phyloP scores from a whole-genome alignment of 2,888 invertebrate genomes.

The Melanostoma mellinum region DNA sequence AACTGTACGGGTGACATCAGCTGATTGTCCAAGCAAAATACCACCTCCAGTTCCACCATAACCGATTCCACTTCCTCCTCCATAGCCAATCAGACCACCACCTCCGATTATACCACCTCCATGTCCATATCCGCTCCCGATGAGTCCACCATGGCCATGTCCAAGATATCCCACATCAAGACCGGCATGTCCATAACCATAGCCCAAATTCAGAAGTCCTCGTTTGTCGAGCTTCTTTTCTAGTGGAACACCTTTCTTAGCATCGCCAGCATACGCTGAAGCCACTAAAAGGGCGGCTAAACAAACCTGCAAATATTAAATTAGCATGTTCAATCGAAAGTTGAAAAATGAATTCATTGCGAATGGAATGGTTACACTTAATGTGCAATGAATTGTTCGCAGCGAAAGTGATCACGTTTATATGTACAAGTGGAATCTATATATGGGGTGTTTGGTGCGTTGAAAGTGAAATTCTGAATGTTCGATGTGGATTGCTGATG shows the following conservation, averaged over 20 bases:
- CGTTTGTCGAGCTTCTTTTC: slow-evolving; percentile 93
- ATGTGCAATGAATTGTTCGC: slow-evolving; percentile 15
- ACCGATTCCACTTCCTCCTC: slow-evolving; percentile 78
- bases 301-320: slow-evolving; percentile 84
- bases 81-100: slow-evolving; percentile 75
- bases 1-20: slow-evolving; percentile 86
- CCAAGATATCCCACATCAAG: slow-evolving; percentile 89
- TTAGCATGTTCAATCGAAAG: slow-evolving; percentile 52
- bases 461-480: slow-evolving; percentile 67
- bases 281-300: slow-evolving; percentile 90
- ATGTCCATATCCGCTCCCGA: slow-evolving; percentile 78
- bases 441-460: slow-evolving; percentile 49
- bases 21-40: slow-evolving; percentile 82
- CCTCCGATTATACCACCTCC: slow-evolving; percentile 78
- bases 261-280: slow-evolving; percentile 86
- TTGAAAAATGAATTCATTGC: slow-evolving; percentile 15
- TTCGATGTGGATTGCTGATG: background rate
- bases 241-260: slow-evolving; percentile 83
- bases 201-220: slow-evolving; percentile 90
- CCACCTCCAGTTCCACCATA: slow-evolving; percentile 73
- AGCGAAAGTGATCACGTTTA: slow-evolving; percentile 71
- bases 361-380: slow-evolving; percentile 2
- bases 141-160: slow-evolving; percentile 83
- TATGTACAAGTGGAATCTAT: slow-evolving; percentile 43
- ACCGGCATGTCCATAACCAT: slow-evolving; percentile 90